These are phyloP conservation scores for Phrynocephalus vlangalii DNA, from an alignment of 2,797 vertebrate genomes.

Conservation along the genomic window DNA sequence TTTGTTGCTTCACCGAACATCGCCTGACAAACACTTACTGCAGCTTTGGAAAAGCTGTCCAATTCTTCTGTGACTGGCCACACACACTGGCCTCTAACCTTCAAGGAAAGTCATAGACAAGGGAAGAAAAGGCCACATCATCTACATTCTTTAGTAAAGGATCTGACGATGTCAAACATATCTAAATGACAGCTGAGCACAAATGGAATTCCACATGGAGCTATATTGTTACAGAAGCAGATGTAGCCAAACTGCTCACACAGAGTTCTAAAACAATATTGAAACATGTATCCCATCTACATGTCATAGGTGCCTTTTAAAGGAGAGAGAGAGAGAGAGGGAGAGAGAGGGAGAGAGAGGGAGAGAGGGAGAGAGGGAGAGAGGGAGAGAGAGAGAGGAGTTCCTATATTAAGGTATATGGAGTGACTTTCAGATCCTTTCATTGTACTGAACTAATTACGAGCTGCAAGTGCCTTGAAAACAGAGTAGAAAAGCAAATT, in stretches of 20 bases:
- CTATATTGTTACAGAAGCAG: conserved; percentile 12
- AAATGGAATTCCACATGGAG: conserved; percentile 37
- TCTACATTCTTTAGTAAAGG: conserved; percentile 69
- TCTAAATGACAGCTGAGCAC: conserved; percentile 74
- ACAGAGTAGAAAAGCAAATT: conserved; percentile 37
- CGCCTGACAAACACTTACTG: conserved; percentile 81
- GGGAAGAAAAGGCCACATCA: conserved; percentile 75
- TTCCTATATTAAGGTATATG: conserved; percentile 48
- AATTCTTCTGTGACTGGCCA: conserved; percentile 78
- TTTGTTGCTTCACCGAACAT: conserved; percentile 94
- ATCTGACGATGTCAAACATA: conserved; percentile 76
- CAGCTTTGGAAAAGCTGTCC: conserved; percentile 69
- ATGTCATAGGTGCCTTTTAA: not conserved
- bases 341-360: too few species aligned
- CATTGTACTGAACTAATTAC: conserved; percentile 40
- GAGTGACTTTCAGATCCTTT: conserved; percentile 46
- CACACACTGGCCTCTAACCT: conserved; percentile 80
- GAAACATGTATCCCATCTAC: not conserved
- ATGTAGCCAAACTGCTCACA: not conserved
- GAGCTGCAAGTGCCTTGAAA: conserved; percentile 38
- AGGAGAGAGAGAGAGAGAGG: too few species aligned
- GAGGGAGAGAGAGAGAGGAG: too few species aligned
- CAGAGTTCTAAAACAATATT: not conserved
- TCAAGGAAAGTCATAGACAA: conserved; percentile 73
- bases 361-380: too few species aligned